phyloP scores from a whole-genome alignment of 2,797 vertebrate genomes.

The Sylvia borin region DNA sequence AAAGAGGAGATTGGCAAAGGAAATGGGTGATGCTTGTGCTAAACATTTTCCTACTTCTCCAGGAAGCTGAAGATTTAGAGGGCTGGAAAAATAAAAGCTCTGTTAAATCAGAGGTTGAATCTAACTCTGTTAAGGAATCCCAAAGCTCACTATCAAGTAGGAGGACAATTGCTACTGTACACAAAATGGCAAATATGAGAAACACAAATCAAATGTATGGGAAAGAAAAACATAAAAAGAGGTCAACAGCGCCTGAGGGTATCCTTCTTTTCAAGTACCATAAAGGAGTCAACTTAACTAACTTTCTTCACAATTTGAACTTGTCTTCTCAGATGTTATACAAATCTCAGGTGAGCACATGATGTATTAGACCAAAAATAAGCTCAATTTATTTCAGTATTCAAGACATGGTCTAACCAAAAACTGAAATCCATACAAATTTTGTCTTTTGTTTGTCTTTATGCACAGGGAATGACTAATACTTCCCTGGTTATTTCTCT shows the following conservation, averaged over 20 bases:
- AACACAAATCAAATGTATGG: neutral
- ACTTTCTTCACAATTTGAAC: neutral
- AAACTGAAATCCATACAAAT: neutral
- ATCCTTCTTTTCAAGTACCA: neutral
- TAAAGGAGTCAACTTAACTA: neutral
- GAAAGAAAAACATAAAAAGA: neutral
- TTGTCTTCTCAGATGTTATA: neutral
- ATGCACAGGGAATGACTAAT: neutral
- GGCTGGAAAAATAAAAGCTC: neutral
- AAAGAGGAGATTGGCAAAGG: neutral
- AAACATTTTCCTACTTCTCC: neutral
- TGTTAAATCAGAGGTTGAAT: neutral
- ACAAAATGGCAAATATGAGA: neutral
- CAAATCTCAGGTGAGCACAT: rapidly evolving
- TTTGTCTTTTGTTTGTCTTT: neutral
- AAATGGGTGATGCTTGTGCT: neutral
- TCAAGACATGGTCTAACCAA: neutral
- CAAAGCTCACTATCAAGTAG: neutral
- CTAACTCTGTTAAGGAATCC: neutral
- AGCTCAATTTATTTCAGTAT: neutral
- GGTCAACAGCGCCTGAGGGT: neutral
- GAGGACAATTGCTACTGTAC: neutral
- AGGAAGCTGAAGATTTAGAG: neutral
- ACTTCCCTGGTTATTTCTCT: slow-evolving; percentile 24
- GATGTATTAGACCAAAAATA: neutral